Base-by-base conservation (phyloP, 2,797 vertebrate species). In the Tenualosa thibaudeaui region DNA sequence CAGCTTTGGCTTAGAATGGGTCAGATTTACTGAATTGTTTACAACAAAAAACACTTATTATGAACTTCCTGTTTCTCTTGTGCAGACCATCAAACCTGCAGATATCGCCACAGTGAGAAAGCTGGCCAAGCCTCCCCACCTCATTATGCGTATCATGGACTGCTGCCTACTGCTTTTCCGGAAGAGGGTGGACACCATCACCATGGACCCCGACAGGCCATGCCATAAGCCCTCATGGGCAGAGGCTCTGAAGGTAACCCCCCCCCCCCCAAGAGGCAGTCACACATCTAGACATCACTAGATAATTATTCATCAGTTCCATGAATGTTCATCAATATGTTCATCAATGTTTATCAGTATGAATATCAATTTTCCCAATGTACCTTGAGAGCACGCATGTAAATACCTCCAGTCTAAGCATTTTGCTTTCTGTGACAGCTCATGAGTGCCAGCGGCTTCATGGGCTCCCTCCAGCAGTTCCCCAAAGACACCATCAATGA, bases 61-160 rank as follows among this genome's bases (percentile, higher is more conserved):
- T 31, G 31, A 4, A 62, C 3, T 8, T n/a, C 19, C 17, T 78
- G 26, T 37, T 71, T 37, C 6, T 46, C 71, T 22, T 46, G 71
- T 81, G 82, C 88, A 99, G 98, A 99, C 97, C 3, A 99, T 99
- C 92, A 99, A 98, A 89, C 97, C 97, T 0, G 93, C 97, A 0
- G 98, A 99, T 89, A 99, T 99, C 0, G 97, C 97, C 71, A 98
- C 98, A 0, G 97, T 99, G 3, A 96, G 98, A 37, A 99, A 97
- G 0, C 93, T 99, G 31, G 96, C 96, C 6, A 95, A 97, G 0
- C 98, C 98, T 0, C 98, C 98, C 0, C 98, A 99, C 89, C 97
- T 99, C 88, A 98, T 99, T 91, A 99, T 99, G 98, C 93, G 97
- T 1, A 99, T 99, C 92, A 99, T 99, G 98, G 98, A 99, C 87